Evolutionary conservation across 2,888 invertebrate genomes (phyloP).

Genomic region (Athalia rosae): DNA sequence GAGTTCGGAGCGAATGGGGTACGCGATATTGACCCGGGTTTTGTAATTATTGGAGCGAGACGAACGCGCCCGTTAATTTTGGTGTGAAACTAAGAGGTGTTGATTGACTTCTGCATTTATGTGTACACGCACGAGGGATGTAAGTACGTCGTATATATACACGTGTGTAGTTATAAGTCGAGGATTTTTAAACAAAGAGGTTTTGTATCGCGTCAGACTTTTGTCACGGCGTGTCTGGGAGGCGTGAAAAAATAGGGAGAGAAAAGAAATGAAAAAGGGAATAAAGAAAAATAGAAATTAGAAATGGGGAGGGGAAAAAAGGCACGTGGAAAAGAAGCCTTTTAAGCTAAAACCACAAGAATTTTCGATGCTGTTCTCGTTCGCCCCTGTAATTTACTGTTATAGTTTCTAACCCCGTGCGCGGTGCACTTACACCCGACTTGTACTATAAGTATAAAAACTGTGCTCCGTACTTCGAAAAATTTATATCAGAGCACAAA

Average conservation of each 20-base stretch:
- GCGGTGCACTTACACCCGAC: constrained; percentile 16
- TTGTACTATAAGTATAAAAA: too few species aligned
- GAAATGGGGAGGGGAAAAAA: background rate
- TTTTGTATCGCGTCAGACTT: background rate
- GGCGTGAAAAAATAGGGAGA: too few species aligned
- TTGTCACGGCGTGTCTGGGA: too few species aligned
- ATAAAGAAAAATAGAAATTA: background rate
- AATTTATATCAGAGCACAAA: background rate
- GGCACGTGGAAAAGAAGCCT: constrained; percentile 37
- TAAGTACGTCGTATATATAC: too few species aligned
- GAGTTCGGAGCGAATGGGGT: background rate
- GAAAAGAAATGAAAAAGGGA: too few species aligned
- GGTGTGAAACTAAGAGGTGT: background rate
- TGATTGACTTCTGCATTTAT: background rate
- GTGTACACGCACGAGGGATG: background rate
- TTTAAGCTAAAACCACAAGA: constrained; percentile 43
- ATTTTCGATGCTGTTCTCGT: background rate
- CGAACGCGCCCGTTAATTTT: background rate
- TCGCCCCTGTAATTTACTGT: constrained; percentile 24
- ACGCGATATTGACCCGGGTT: background rate
- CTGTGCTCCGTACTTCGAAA: background rate
- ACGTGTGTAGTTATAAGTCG: background rate
- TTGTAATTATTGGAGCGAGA: background rate
- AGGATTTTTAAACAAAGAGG: constrained; percentile 20
- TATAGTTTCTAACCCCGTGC: constrained; percentile 22